These are phyloP conservation scores for Picus viridis DNA, from an alignment of 2,797 vertebrate species.

Conservation along the genomic window DNA sequence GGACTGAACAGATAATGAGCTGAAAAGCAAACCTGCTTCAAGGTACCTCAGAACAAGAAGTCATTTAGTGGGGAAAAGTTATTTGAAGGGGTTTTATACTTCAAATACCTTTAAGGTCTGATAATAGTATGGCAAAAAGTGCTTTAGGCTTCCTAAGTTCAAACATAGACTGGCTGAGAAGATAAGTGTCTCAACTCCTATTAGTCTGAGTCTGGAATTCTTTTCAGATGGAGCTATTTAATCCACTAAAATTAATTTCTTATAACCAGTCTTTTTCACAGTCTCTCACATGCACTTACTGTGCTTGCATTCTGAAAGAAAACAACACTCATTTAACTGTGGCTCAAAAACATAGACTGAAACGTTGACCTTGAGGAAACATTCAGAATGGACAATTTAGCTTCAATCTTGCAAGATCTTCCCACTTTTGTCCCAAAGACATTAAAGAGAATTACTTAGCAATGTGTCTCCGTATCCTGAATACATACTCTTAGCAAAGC, in stretches of 20 bases:
- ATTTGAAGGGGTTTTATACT: background rate
- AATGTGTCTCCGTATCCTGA: background rate
- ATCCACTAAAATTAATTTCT: background rate
- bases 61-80: background rate
- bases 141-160: background rate
- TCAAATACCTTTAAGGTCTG: background rate
- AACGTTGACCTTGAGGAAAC: background rate
- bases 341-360: background rate
- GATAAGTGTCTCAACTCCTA: background rate
- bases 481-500: background rate
- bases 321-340: background rate
- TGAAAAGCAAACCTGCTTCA: background rate
- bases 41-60: background rate
- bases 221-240: background rate
- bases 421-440: background rate
- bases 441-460: background rate
- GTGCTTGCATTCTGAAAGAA: background rate
- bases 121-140: background rate
- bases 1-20: background rate
- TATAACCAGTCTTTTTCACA: background rate
- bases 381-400: background rate
- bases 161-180: background rate
- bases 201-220: background rate
- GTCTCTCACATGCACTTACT: background rate
- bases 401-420: background rate